These are phyloP conservation scores for Amblyopsis rosae DNA, from an alignment of 2,113 vertebrate genomes.

Conservation along the genomic window DNA sequence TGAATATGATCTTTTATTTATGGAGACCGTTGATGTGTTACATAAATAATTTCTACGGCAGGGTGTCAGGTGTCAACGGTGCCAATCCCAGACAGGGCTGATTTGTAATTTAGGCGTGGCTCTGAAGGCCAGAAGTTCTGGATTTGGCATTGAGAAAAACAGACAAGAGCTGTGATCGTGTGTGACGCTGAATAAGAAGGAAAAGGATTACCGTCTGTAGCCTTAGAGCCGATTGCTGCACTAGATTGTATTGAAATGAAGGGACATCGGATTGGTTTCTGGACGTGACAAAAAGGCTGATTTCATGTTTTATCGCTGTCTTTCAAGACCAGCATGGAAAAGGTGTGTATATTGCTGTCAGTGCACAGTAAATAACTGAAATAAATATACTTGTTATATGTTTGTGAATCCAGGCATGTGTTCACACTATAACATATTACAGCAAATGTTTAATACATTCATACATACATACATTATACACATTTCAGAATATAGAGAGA, in stretches of 20 bases:
- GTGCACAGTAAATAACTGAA: conserved; percentile 9
- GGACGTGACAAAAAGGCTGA: conserved; percentile 41
- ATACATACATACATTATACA: too few species aligned
- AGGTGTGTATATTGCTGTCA: neutral
- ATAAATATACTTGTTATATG: neutral
- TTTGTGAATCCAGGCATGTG: neutral
- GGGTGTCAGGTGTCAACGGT: conserved; percentile 37
- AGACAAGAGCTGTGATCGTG: conserved; percentile 48
- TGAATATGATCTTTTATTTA: conserved; percentile 70
- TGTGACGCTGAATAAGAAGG: conserved; percentile 43
- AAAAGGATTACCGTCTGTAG: conserved; percentile 50
- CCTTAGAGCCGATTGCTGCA: conserved; percentile 39
- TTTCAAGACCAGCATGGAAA: conserved; percentile 9
- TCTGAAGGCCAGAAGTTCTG: conserved; percentile 47
- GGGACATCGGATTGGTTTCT: conserved; percentile 53
- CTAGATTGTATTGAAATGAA: conserved; percentile 58
- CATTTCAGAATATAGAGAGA: too few species aligned
- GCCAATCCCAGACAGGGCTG: conserved; percentile 45
- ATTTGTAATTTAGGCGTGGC: conserved; percentile 68
- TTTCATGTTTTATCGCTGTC: conserved; percentile 12
- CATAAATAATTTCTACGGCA: conserved; percentile 69
- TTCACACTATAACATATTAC: neutral
- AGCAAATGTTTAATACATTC: too few species aligned
- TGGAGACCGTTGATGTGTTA: conserved; percentile 57
- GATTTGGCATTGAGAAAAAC: conserved; percentile 57